phyloP scores from a whole-genome alignment of 2,113 vertebrate species.

The Grammomys dolichurus region DNA sequence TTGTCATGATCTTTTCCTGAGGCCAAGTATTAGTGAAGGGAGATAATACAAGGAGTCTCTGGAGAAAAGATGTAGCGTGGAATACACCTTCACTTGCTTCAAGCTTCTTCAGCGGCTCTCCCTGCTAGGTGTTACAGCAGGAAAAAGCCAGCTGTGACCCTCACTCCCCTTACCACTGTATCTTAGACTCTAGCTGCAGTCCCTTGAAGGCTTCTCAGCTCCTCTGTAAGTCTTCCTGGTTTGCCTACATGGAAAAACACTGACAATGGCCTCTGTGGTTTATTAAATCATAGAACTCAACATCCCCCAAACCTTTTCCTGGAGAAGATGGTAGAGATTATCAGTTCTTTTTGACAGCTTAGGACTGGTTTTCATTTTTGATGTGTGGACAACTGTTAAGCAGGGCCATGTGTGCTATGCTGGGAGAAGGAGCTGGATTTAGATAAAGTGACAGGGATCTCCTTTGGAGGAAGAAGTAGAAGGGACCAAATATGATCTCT shows the following conservation, averaged over 20 bases:
- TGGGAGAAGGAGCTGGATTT: conserved; percentile 11
- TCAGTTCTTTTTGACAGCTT: conserved; percentile 16
- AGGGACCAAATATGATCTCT: neutral
- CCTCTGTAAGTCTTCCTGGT: conserved; percentile 16
- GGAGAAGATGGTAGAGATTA: conserved; percentile 13
- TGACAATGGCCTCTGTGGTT: neutral
- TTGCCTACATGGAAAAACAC: conserved; percentile 5
- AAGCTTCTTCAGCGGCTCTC: neutral
- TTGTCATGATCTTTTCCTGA: neutral
- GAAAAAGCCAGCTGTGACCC: neutral
- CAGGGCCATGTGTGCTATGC: neutral
- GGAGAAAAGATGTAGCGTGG: neutral
- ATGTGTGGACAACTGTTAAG: neutral
- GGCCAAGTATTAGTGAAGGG: conserved; percentile 18
- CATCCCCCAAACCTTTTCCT: neutral
- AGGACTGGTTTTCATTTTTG: neutral
- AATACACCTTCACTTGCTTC: neutral
- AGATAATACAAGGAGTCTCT: neutral
- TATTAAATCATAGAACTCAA: conserved; percentile 20
- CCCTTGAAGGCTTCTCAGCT: neutral
- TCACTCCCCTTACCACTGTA: neutral
- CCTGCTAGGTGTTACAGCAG: neutral
- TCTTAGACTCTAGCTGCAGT: neutral
- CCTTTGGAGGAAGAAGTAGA: neutral
- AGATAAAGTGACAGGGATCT: neutral